These are phyloP conservation scores for Mylabris sibirica DNA, from an alignment of 2,888 invertebrate species.

Conservation along the genomic window DNA sequence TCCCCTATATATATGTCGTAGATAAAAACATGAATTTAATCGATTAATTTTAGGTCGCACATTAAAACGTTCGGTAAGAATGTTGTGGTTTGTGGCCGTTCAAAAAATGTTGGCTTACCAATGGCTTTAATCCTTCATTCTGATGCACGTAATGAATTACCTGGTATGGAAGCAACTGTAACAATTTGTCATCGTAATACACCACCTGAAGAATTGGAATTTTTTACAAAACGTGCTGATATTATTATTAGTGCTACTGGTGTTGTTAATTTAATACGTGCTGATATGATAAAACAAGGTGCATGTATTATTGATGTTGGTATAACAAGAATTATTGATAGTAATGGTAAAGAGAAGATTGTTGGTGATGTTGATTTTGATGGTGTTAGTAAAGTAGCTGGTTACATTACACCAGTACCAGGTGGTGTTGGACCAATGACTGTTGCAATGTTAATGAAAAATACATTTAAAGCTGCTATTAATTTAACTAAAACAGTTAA, in stretches of 20 bases:
- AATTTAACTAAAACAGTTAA: conserved; percentile 48
- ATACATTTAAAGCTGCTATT: conserved; percentile 81
- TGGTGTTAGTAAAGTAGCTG: conserved; percentile 83
- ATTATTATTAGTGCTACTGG: conserved; percentile 81
- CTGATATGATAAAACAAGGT: conserved; percentile 88
- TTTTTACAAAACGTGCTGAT: conserved; percentile 77
- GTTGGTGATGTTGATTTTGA: conserved; percentile 92
- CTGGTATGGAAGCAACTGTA: conserved; percentile 85
- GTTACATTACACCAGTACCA: conserved; percentile 88
- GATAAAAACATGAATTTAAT: background rate
- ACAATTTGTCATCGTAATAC: conserved; percentile 91
- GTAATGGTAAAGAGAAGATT: conserved; percentile 72
- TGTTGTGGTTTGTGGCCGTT: conserved; percentile 87
- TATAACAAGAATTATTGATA: conserved; percentile 74
- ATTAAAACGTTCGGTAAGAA: conserved; percentile 85
- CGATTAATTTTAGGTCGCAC: conserved; percentile 61
- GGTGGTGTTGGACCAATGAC: conserved; percentile 95
- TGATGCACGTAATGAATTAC: conserved; percentile 73
- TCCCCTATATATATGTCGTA: no score
- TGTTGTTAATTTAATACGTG: conserved; percentile 76
- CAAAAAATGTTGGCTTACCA: conserved; percentile 92
- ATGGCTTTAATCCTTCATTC: conserved; percentile 85
- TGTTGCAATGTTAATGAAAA: conserved; percentile 91
- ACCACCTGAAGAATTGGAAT: conserved; percentile 76
- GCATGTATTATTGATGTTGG: conserved; percentile 91